Base-by-base conservation (phyloP, 2,888 invertebrate species). In the Pristionchus entomophagus region DNA sequence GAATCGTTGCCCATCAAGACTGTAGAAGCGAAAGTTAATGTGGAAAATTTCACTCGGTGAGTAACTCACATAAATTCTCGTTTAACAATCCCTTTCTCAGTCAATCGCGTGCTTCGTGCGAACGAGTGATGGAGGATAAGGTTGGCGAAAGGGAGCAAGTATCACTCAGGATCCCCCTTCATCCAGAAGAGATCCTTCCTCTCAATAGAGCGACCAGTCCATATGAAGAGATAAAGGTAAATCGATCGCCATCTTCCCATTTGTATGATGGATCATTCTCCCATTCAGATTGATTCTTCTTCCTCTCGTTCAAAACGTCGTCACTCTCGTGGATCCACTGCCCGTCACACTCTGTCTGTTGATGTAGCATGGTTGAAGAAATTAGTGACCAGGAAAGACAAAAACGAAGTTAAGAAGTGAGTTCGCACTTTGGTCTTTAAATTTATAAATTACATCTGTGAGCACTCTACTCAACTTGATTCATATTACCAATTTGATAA, bases 291-390 rank as follows among this genome's bases (percentile, higher is more conserved):
- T 45, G 73, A 73, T 45, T 73, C 73, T 45, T 73, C 73, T 12
- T 41, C 73, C 3, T 45, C 73, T 73, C 73, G 73, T 17, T n/a
- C 73, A 0, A 73, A 73, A 73, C 73, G 73, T 41, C 73, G 73
- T 45, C 73, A 73, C 17, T 73, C 73, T 45, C 73, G 73, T 6
- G 73, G 73, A 3, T 73, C 73, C 8, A 86, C 87, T 12, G 90
- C 89, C 14, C 86, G 93, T 1, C 93, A 93, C 80, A 93, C 93
- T 1, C 81, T 93, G 19, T 93, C 91, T 14, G 93, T 93, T 29
- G 93, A 93, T 87, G 92, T 93, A 22, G 89, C 91, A 65, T 93
- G 93, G 93, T 85, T 93, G 69, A 93, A 93, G 84, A 88, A 87
- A 69, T 85, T 89, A 19, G 89, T 90, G 2, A 87, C 88, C 1